A percentile compares a stretch with the other conserved stretches of the same genome.
Conservation (phyloP, 2,113 vertebrate genomes). For the Gopherus flavomarginatus region DNA sequence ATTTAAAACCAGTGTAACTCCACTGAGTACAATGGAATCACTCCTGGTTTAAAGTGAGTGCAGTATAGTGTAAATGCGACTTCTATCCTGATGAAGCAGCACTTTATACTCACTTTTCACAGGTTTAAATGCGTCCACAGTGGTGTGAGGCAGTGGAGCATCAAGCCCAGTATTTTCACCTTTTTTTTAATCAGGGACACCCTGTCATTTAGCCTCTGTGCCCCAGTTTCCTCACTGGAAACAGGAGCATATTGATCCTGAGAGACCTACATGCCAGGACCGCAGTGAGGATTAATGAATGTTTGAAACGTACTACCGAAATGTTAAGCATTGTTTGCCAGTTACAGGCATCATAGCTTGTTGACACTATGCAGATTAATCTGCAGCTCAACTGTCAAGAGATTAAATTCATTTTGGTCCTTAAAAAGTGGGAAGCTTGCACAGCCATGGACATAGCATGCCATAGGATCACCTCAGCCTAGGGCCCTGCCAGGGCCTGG, state of each 20-base stretch:
- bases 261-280: slow-evolving; percentile 42
- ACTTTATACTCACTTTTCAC: background rate
- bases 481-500: too few species aligned
- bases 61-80: background rate
- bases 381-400: slow-evolving; percentile 26
- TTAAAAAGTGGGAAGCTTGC: background rate
- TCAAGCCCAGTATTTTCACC: background rate
- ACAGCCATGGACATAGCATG: background rate
- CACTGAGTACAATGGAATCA: too few species aligned
- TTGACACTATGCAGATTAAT: slow-evolving; percentile 37
- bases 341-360: slow-evolving; percentile 42
- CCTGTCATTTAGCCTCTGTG: slow-evolving; percentile 52
- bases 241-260: slow-evolving; percentile 44
- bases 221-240: slow-evolving; percentile 19
- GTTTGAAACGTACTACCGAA: slow-evolving; percentile 36
- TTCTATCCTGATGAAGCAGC: background rate
- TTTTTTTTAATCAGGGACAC: background rate
- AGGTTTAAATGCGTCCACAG: background rate
- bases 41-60: background rate
- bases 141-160: background rate
- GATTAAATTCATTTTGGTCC: slow-evolving; percentile 45
- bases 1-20: too few species aligned
- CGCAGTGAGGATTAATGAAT: slow-evolving; percentile 36
- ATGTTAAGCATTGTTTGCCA: slow-evolving; percentile 55
- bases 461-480: background rate